Percentiles rank a stretch among this genome's conserved stretches.
These are phyloP conservation scores for Pseudachorutes palmiensis DNA, from an alignment of 1,140 invertebrate species.

Conservation along the genomic window DNA sequence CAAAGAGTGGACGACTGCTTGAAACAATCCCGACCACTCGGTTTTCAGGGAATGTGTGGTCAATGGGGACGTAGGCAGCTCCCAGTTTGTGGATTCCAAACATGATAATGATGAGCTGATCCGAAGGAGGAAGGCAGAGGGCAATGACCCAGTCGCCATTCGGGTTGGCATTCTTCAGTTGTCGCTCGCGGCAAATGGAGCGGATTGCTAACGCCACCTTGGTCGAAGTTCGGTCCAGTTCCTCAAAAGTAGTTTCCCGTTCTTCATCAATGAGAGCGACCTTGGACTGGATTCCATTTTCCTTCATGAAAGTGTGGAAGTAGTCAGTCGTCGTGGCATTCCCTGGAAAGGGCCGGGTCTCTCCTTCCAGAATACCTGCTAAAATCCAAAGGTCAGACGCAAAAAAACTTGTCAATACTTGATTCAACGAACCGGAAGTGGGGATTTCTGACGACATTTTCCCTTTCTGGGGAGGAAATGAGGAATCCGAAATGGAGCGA, in stretches of 20 bases:
- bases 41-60: constrained; percentile 61
- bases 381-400: too few relatives aligned
- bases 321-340: constrained; percentile 20
- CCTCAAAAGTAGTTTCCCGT: neutral
- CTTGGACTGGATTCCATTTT: neutral
- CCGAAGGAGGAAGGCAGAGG: constrained; percentile 65
- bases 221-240: constrained; percentile 20
- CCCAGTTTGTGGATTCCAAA: constrained; percentile 71
- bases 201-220: constrained; percentile 13
- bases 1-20: constrained; percentile 38
- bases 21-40: constrained; percentile 65
- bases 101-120: constrained; percentile 58
- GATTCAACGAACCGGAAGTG: too few relatives aligned
- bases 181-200: neutral
- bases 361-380: constrained; percentile 21
- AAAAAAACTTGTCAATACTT: too few relatives aligned
- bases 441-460: too few relatives aligned
- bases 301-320: constrained; percentile 10
- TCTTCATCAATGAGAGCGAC: constrained; percentile 22
- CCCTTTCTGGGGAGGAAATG: too few relatives aligned
- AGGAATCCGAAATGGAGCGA: too few relatives aligned
- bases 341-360: constrained; percentile 20
- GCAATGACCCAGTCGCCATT: constrained; percentile 45
- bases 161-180: constrained; percentile 14
- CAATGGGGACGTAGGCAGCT: constrained; percentile 71